phyloP scores from a whole-genome alignment of 2,113 vertebrate species.

The Struthidea cinerea region DNA sequence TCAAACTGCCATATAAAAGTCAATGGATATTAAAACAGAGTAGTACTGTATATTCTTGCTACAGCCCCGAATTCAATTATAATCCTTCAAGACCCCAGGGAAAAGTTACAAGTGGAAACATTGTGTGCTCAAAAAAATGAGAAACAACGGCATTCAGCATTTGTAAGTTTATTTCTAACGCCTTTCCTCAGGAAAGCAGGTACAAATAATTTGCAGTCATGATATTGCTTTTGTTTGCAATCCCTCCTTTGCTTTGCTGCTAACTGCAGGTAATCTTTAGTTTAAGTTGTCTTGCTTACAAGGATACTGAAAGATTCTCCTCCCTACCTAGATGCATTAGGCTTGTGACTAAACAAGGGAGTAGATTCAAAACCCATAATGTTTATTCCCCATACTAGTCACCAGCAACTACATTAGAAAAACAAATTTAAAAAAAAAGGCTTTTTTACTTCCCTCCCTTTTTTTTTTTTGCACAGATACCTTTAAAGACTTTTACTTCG shows the following conservation, averaged over 20 bases:
- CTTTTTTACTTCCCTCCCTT: rapidly evolving
- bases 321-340: not conserved
- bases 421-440: not conserved
- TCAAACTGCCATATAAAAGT: conserved; percentile 24
- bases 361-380: not conserved
- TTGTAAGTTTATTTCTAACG: conserved; percentile 22
- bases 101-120: conserved; percentile 49
- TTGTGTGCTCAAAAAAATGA: not conserved
- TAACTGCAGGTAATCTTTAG: not conserved
- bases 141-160: not conserved
- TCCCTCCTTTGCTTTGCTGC: not conserved
- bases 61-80: conserved; percentile 33
- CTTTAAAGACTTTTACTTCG: conserved; percentile 60
- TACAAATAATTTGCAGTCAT: not conserved
- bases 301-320: not conserved
- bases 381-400: not conserved
- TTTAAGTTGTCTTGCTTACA: not conserved
- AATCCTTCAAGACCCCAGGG: conserved; percentile 32
- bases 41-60: conserved; percentile 19
- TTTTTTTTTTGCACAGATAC: conserved; percentile 32
- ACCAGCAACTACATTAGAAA: not conserved
- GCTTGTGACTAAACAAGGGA: not conserved
- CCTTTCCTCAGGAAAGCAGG: conserved; percentile 1
- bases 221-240: not conserved
- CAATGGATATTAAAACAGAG: conserved; percentile 44